A percentile compares a stretch with the other conserved stretches of the same genome.
Evolutionary conservation across 2,797 vertebrate genomes (phyloP).

Genomic region (Xiphorhynchus erythropygius): DNA sequence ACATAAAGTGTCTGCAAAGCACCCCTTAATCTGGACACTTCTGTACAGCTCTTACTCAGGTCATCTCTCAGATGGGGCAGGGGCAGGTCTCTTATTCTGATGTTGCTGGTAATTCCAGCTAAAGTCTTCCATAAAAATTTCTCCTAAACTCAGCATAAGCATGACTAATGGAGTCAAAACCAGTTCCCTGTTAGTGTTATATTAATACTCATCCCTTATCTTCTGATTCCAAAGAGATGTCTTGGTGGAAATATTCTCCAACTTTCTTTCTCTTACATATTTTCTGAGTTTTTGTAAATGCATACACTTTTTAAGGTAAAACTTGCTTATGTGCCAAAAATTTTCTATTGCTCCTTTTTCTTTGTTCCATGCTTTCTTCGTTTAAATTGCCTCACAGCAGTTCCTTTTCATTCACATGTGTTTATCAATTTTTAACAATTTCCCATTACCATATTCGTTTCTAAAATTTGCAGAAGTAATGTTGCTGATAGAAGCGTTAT

Average conservation of each 20-base stretch:
- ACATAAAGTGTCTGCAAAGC: neutral
- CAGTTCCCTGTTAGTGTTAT: neutral
- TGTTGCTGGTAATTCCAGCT: neutral
- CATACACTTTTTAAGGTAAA: neutral
- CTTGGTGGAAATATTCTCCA: neutral
- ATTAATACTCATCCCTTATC: neutral
- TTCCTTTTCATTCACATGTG: neutral
- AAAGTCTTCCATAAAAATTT: neutral
- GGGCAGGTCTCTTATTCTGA: neutral
- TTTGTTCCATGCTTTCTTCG: neutral
- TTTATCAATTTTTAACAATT: slow-evolving; percentile 37
- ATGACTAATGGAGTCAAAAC: neutral
- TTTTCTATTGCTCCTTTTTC: neutral
- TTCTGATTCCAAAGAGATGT: neutral
- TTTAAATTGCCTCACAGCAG: slow-evolving; percentile 12
- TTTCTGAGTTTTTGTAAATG: neutral
- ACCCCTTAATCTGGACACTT: neutral
- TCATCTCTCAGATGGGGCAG: neutral
- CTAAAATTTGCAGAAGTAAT: neutral
- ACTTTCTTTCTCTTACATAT: neutral
- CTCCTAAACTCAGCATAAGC: neutral
- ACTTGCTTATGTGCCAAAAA: neutral
- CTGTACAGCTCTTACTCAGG: neutral
- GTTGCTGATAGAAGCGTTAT: neutral
- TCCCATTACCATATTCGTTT: neutral